These are phyloP conservation scores for Diarsia dahlii DNA, from an alignment of 2,888 invertebrate genomes.

Conservation along the genomic window DNA sequence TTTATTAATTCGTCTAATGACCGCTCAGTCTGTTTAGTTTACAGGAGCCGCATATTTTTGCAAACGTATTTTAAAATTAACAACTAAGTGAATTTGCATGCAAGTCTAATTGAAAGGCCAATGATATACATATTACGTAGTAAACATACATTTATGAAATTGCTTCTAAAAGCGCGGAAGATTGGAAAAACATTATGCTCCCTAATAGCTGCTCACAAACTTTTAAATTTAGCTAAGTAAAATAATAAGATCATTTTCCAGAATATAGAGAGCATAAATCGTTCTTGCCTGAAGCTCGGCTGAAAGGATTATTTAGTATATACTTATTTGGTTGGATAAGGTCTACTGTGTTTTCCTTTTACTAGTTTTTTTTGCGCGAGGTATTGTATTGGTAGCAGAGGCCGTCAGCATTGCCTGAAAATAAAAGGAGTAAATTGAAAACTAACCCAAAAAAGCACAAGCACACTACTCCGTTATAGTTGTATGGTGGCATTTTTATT, in stretches of 20 bases:
- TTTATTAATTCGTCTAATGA: conserved; percentile 10
- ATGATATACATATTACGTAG: conserved; percentile 23
- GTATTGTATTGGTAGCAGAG: conserved; percentile 94
- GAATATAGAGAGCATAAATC: conserved; percentile 62
- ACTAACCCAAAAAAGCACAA: conserved; percentile 82
- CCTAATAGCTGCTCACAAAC: conserved; percentile 46
- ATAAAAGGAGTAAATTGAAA: conserved; percentile 85
- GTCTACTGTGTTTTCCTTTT: conserved; percentile 92
- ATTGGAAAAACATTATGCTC: conserved; percentile 50
- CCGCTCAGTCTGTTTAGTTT: neutral
- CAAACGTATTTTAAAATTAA: conserved; percentile 9
- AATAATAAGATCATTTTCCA: conserved; percentile 24
- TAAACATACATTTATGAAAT: conserved; percentile 25
- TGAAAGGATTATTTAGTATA: conserved; percentile 51
- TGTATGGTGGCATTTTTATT: conserved; percentile 47
- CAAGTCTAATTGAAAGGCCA: conserved; percentile 38
- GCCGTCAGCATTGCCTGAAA: conserved; percentile 93
- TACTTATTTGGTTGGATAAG: conserved; percentile 66
- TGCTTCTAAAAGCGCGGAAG: conserved; percentile 47
- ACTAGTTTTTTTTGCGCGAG: conserved; percentile 93
- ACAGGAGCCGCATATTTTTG: neutral
- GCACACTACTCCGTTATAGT: conserved; percentile 66
- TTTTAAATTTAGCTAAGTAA: conserved; percentile 34
- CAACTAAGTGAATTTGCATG: conserved; percentile 43
- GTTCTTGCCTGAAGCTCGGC: conserved; percentile 44